Evolutionary conservation across 2,888 invertebrate genomes (phyloP), one percentile per base, ranked within the genome.

Genomic region (Polydrusus cervinus): DNA sequence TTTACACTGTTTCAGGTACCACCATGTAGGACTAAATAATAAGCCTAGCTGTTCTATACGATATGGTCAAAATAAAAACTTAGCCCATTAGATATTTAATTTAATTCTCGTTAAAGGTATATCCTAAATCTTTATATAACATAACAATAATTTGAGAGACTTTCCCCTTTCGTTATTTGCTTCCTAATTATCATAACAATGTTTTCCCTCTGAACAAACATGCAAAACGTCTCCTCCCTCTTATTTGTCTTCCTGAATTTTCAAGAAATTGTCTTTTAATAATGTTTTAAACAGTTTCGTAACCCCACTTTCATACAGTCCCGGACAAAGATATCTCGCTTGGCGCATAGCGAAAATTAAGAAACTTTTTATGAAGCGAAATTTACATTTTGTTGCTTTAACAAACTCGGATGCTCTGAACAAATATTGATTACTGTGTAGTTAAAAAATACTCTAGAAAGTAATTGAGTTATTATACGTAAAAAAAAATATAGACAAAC

Each of bases 301-400:
- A 57, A 43, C 55, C 57, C 25, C 57, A 45, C 38, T 45, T 57
- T 57, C 10, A 45, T 60, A 68, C 57, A 68, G 68, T 57, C 47
- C 68, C 53, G 43, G 57, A 68, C 68, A 68, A 57, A 51, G 57
- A 68, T 51, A 61, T 61, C 69, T 60, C 47, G 34, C 45, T 61
- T 30, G 61, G 30, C 60, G 61, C 70, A 70, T 70, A 61, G 18
- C 61, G 61, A 70, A 64, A 71, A 71, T 71, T 71, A 71, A 62
- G 71, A 64, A 71, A 71, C 51, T 71, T 71, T 71, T 71, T 71
- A 71, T 64, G 53, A 18, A 25, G 30, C 11, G n/a, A 71, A 71
- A 71, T 71, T 71, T 71, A 53, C 71, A 71, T 71, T 71, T 61
- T 69, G 34, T 49, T 45, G 34, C 25, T 18, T 30, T 47, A 53